Conservation (phyloP, 1,140 invertebrate genomes). For the Teleogryllus occipitalis region DNA sequence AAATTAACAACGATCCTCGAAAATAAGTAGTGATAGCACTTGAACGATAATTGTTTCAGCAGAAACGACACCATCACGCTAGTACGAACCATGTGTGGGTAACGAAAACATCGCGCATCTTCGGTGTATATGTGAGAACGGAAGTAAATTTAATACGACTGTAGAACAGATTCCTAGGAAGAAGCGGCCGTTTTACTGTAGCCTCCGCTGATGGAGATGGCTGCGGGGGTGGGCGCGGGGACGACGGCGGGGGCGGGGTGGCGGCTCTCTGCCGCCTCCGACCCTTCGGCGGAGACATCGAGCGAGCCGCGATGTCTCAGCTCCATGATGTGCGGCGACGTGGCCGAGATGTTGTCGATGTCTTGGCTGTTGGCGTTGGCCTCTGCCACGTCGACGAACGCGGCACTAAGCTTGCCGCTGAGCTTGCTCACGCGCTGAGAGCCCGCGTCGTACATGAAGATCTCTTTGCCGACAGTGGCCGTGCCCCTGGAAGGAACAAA, state of each 20-base stretch:
- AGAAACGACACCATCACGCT: no score
- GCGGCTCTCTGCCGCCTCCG: background rate
- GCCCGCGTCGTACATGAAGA: constrained; percentile 74
- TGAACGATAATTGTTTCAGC: no score
- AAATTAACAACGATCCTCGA: no score
- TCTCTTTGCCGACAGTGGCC: constrained; percentile 47
- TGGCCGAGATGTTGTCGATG: constrained; percentile 45
- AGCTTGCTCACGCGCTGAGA: constrained; percentile 57
- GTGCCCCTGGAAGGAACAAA: background rate
- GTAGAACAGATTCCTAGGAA: background rate
- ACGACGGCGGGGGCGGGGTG: no score
- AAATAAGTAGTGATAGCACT: no score
- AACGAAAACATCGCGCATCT: no score
- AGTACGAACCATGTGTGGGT: no score
- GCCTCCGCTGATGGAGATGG: background rate
- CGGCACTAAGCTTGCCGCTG: constrained; percentile 62
- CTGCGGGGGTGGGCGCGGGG: no score
- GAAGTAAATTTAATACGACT: no score
- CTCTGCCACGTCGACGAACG: constrained; percentile 74
- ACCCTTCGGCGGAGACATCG: background rate
- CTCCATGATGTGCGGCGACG: constrained; percentile 9
- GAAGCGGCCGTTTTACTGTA: background rate
- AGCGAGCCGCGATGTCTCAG: background rate
- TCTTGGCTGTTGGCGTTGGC: constrained; percentile 64
- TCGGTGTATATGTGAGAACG: no score